Evolutionary conservation across 1,140 invertebrate genomes (phyloP).

Genomic region (Bathynomus jamesi): DNA sequence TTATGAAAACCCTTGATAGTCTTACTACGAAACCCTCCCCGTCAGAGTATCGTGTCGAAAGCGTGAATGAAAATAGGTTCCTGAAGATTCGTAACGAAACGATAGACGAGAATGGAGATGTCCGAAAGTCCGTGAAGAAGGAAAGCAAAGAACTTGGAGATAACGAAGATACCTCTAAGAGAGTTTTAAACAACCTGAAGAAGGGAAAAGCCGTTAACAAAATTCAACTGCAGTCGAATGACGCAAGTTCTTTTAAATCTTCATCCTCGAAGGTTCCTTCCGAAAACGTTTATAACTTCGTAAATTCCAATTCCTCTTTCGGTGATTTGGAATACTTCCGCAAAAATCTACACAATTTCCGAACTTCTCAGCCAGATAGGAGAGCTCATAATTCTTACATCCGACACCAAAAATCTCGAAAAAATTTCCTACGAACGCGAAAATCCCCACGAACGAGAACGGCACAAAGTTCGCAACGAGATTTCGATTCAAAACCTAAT

Average conservation of each 20-base stretch:
- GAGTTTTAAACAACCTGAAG: too few relatives aligned
- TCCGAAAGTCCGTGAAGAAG: too few relatives aligned
- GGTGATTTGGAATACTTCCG: not conserved
- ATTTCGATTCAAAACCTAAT: constrained; percentile 6
- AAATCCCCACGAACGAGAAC: constrained; percentile 24
- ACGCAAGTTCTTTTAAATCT: not conserved
- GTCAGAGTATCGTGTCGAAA: too few relatives aligned
- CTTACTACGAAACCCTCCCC: too few relatives aligned
- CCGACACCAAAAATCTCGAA: constrained; percentile 25
- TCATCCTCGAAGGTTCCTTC: too few relatives aligned
- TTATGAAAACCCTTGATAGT: too few relatives aligned
- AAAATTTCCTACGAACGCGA: constrained; percentile 28
- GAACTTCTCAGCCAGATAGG: not conserved
- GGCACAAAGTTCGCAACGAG: not conserved
- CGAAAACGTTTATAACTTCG: too few relatives aligned
- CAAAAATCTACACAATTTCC: not conserved
- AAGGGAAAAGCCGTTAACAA: not conserved
- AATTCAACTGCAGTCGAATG: not conserved
- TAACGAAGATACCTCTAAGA: too few relatives aligned
- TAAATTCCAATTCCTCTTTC: not conserved
- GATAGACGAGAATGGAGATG: too few relatives aligned
- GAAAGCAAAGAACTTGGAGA: too few relatives aligned
- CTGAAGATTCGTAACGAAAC: too few relatives aligned
- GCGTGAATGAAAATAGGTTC: too few relatives aligned
- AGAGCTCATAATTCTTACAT: constrained; percentile 21